Conservation (phyloP, 2,113 vertebrate genomes). For the Clinocottus analis region DNA sequence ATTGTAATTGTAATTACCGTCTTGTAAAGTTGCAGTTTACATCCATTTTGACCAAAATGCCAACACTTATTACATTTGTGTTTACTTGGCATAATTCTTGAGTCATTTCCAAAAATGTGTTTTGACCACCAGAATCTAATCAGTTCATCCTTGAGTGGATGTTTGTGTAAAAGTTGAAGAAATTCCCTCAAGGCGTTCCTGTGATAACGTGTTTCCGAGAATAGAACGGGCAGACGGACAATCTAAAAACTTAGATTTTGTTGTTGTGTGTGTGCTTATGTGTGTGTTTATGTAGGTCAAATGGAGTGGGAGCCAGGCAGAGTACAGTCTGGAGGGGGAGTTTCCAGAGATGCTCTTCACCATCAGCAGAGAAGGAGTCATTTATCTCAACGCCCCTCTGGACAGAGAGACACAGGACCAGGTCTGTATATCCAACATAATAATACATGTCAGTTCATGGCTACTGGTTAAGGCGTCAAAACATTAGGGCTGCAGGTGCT, state of each 20-base stretch:
- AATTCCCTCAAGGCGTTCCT: neutral
- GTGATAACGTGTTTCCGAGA: neutral
- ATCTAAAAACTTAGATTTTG: neutral
- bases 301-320: slow-evolving; percentile 83
- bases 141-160: neutral
- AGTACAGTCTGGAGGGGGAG: slow-evolving; percentile 82
- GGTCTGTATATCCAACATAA: slow-evolving; percentile 63
- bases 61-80: neutral
- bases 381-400: slow-evolving; percentile 82
- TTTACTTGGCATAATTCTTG: neutral
- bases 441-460: slow-evolving; percentile 11
- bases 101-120: neutral
- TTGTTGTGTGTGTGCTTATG: neutral
- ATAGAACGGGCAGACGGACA: neutral
- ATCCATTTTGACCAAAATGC: neutral
- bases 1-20: neutral
- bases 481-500: neutral
- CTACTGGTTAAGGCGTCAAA: neutral
- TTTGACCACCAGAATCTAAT: neutral
- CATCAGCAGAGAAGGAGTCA: slow-evolving; percentile 81
- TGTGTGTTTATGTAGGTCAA: slow-evolving; percentile 77
- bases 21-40: neutral
- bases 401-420: slow-evolving; percentile 87
- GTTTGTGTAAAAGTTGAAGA: neutral
- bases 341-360: slow-evolving; percentile 83